A percentile compares a stretch with the other conserved stretches of the same genome.
Evolutionary conservation across 2,888 invertebrate species (phyloP).

Genomic region (Nephrocerus scutellatus): DNA sequence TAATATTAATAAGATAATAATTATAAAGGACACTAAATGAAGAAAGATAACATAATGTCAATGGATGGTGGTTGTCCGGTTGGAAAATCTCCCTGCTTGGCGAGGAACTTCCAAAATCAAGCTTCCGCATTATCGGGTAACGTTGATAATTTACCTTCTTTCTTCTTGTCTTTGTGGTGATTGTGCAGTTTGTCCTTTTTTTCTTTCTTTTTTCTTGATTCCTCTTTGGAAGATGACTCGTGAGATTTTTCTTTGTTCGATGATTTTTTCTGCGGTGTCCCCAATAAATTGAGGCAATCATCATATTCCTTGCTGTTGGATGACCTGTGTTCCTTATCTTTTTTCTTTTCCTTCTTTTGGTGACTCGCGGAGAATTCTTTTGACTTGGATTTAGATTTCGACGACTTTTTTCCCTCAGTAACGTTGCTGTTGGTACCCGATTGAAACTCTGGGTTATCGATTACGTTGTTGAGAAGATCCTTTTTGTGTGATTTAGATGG

Average conservation of each 20-base stretch:
- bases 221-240: slow-evolving; percentile 15
- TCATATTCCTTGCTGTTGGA: slow-evolving; percentile 18
- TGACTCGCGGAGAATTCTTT: too few relatives aligned
- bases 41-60: slow-evolving; percentile 7
- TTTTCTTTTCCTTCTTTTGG: slow-evolving; percentile 29
- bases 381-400: slow-evolving; percentile 17
- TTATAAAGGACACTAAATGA: slow-evolving; percentile 11
- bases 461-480: too few relatives aligned
- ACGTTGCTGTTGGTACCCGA: slow-evolving; percentile 13
- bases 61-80: slow-evolving; percentile 13
- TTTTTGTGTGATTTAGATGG: too few relatives aligned
- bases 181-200: slow-evolving; percentile 20
- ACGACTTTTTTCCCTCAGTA: slow-evolving; percentile 10
- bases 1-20: slow-evolving; percentile 6
- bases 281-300: too few relatives aligned
- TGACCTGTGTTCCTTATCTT: slow-evolving; percentile 16
- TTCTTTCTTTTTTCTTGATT: slow-evolving; percentile 1
- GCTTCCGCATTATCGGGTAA: slow-evolving; percentile 22
- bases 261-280: too few relatives aligned
- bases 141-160: slow-evolving; percentile 12
- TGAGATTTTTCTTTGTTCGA: too few relatives aligned
- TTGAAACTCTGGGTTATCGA: too few relatives aligned
- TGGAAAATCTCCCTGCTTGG: slow-evolving; percentile 78
- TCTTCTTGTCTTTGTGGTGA: slow-evolving; percentile 28
- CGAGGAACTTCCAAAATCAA: slow-evolving; percentile 80